phyloP scores from a whole-genome alignment of 1,140 invertebrate species.

The Leptopilina clavipes region DNA sequence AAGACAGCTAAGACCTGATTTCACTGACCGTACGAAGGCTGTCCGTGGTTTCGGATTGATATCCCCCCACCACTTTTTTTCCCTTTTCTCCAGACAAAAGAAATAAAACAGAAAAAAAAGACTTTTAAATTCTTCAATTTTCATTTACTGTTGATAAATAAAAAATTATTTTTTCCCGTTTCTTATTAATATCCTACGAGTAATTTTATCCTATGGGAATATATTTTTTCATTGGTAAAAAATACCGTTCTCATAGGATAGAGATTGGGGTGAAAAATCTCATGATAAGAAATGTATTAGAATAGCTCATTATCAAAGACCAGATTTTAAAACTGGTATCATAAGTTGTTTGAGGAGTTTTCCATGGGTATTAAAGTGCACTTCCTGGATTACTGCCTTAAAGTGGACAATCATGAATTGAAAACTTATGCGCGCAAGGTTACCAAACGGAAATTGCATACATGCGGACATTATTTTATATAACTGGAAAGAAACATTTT shows the following conservation, averaged over 20 bases:
- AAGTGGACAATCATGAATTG: slow-evolving; percentile 23
- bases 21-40: not conserved
- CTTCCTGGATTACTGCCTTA: slow-evolving; percentile 8
- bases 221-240: not conserved
- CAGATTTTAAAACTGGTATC: not conserved
- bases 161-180: not conserved
- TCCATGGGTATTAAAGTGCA: not conserved
- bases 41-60: slow-evolving; percentile 4
- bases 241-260: not conserved
- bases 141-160: not conserved
- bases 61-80: not conserved
- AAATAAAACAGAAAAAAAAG: not conserved
- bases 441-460: not conserved
- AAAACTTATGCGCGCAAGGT: not conserved
- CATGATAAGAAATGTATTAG: not conserved
- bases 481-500: not conserved
- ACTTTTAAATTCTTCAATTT: not conserved
- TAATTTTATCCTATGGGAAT: no score
- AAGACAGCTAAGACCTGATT: slow-evolving; percentile 38
- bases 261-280: not conserved
- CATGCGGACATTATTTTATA: not conserved
- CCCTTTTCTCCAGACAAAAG: not conserved
- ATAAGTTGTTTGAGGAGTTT: not conserved
- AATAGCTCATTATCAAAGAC: not conserved
- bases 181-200: no score